Evolutionary conservation across 2,888 invertebrate genomes (phyloP).

Genomic region (Halocaridina rubra): DNA sequence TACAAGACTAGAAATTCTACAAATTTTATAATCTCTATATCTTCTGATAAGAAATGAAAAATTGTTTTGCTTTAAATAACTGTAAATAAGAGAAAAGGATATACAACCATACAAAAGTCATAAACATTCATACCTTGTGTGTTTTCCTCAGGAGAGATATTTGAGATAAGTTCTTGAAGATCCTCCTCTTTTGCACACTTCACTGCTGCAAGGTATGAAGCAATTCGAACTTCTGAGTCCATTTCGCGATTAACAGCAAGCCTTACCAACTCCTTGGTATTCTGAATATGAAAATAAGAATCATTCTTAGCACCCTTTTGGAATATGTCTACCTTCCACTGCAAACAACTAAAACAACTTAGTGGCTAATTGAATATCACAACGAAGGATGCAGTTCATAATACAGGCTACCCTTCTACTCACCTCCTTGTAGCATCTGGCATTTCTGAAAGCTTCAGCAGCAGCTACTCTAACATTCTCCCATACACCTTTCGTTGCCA

Average conservation of each 20-base stretch:
- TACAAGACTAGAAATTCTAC: background rate
- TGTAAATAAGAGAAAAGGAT: too few species aligned
- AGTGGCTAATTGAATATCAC: too few species aligned
- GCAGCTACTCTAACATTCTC: conserved; percentile 34
- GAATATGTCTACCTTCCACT: background rate
- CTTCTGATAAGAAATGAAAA: background rate
- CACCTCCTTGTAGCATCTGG: conserved; percentile 23
- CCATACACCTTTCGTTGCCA: background rate
- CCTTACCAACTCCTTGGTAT: background rate
- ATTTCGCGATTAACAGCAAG: background rate
- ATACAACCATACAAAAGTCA: too few species aligned
- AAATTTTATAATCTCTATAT: background rate
- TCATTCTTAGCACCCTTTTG: background rate
- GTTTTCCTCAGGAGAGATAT: conserved; percentile 3
- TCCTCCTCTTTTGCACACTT: background rate
- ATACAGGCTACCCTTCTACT: too few species aligned
- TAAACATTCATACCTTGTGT: conserved; percentile 41
- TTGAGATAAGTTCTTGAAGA: background rate
- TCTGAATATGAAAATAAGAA: background rate
- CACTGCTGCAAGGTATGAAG: conserved; percentile 15
- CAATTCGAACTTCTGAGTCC: conserved; percentile 33
- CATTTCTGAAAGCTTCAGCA: conserved; percentile 42
- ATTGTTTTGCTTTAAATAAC: too few species aligned
- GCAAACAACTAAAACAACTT: too few species aligned
- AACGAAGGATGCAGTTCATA: too few species aligned